A percentile compares a stretch with the other conserved stretches of the same genome.
Conservation (phyloP, 2,797 vertebrate genomes). For the Lacerta bilineata region DNA sequence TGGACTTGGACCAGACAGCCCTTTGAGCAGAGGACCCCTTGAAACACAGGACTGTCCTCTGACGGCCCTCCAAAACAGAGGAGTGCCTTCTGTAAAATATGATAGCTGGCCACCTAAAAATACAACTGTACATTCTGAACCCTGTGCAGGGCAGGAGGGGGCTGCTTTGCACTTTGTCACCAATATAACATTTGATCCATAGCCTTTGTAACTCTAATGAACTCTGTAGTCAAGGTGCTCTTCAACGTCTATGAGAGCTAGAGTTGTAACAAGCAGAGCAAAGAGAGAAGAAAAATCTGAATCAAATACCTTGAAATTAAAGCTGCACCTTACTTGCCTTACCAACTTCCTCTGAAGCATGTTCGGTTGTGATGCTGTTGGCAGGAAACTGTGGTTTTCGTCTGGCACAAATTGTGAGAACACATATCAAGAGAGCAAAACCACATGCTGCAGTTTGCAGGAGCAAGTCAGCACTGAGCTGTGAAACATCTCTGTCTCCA, state of each 20-base stretch:
- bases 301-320: conserved; percentile 56
- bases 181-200: conserved; percentile 18
- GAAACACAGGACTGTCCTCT: no score
- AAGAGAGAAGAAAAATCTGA: conserved; percentile 37
- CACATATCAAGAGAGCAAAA: conserved; percentile 47
- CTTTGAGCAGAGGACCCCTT: no score
- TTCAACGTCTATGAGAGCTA: background rate
- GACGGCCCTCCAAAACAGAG: no score
- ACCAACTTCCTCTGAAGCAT: conserved; percentile 76
- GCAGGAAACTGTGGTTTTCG: conserved; percentile 80
- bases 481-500: conserved; percentile 17
- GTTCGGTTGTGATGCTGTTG: conserved; percentile 73
- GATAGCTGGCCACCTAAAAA: no score
- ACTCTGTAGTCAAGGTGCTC: background rate
- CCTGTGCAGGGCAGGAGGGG: conserved; percentile 26
- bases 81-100: no score
- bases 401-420: conserved; percentile 43
- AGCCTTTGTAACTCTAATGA: conserved; percentile 20
- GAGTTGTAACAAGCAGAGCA: conserved; percentile 13
- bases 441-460: background rate
- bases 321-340: conserved; percentile 75
- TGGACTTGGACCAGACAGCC: no score
- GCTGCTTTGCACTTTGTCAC: conserved; percentile 31
- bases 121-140: conserved; percentile 46
- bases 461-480: conserved; percentile 26